Base-by-base conservation (phyloP, 2,888 invertebrate species). In the Acutogordius australiensis region DNA sequence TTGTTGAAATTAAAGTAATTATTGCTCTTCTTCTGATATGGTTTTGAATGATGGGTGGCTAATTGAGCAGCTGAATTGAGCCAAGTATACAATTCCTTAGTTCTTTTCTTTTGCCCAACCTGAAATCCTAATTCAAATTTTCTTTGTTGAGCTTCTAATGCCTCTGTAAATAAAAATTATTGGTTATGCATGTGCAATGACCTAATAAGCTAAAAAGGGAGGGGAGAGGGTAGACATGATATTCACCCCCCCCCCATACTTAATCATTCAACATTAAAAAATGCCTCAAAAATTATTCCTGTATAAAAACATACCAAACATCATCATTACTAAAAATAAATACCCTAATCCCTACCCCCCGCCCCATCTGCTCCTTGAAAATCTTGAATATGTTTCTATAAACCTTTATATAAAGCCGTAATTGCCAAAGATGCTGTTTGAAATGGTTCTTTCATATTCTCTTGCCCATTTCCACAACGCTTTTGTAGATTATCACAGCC, bases 401-500 rank as follows among this genome's bases (percentile, higher is more conserved):
- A 8, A 51, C 51, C 51, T 51, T 51, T 51, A 23, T 51, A 51
- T 4, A 51, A 23, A n/a, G 51, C 8, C 18, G 51, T 51, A 23
- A 51, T 23, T n/a, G 51, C 51, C 8, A 51, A 23, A 23, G 51
- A 51, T 51, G 51, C 51, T n/a, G 4, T 51, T 23, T 51, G 51
- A 51, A 51, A 51, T 21, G 51, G 51, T n/a, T n/a, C 4, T 26
- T 26, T n/a, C 13, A 51, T 4, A n/a, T 23, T 23, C 23, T 51
- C 51, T 21, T 23, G n/a, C 23, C 23, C 51, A 8, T 4, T 26
- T n/a, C 26, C 4, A 51, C 18, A 13, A 23, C 51, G 23, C 4
- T 8, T 26, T 51, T 51, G 8, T 51, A 21, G 23, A 51, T 51
- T n/a, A 51, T 21, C 4, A 4, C 4, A 51, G 26, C 4, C 8